Percentiles rank a stretch among this genome's conserved stretches.
Evolutionary conservation across 1,140 invertebrate genomes (phyloP).

Genomic region (Eupeodes corollae): DNA sequence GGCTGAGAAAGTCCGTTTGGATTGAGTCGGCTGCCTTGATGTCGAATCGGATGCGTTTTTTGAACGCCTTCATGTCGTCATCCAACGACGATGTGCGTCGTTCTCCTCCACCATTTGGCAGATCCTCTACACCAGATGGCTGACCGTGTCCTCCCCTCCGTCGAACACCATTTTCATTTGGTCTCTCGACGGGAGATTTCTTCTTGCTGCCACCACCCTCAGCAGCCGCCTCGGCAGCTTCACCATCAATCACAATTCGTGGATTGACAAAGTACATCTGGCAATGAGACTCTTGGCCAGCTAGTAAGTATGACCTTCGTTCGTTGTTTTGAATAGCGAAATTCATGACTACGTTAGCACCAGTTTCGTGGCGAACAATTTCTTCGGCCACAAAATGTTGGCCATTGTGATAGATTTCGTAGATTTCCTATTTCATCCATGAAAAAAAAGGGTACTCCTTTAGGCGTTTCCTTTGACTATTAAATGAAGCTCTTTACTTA

Average conservation of each 20-base stretch:
- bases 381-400: constrained; percentile 70
- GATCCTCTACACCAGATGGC: constrained; percentile 22
- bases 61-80: constrained; percentile 39
- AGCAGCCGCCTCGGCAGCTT: constrained; percentile 11
- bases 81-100: constrained; percentile 11
- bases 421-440: constrained; percentile 61
- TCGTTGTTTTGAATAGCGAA: constrained; percentile 57
- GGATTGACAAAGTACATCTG: constrained; percentile 75
- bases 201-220: constrained; percentile 17
- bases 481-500: too few relatives aligned
- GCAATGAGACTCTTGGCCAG: constrained; percentile 84
- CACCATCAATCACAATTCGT: constrained; percentile 44
- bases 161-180: constrained; percentile 28
- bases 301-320: constrained; percentile 65
- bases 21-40: constrained; percentile 63
- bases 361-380: constrained; percentile 77
- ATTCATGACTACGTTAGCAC: constrained; percentile 84
- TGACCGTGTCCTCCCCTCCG: constrained; percentile 12
- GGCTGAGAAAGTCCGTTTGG: constrained; percentile 58
- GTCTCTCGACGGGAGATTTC: constrained; percentile 10
- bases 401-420: constrained; percentile 76
- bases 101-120: constrained; percentile 18
- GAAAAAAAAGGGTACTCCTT: background rate
- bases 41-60: constrained; percentile 56
- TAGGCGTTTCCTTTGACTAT: too few relatives aligned